Base-by-base conservation (phyloP, 2,113 vertebrate species). In the Thalassarche chlororhynchos region DNA sequence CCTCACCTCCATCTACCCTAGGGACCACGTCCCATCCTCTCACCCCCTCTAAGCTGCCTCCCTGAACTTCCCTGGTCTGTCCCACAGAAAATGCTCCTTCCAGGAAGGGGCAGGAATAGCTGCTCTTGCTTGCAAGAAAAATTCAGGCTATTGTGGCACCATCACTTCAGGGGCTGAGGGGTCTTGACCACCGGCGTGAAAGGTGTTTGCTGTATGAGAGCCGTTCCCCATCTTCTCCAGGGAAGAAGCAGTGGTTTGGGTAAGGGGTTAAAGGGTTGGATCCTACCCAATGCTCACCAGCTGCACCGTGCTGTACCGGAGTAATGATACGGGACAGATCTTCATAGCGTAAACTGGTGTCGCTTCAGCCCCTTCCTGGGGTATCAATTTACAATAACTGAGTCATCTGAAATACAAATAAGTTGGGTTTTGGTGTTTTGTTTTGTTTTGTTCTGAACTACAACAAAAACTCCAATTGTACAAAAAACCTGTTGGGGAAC, bases 351-450 rank as follows among this genome's bases (percentile, higher is more conserved):
- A 49, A 81, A 57, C 28, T 32, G 38, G 10, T 64, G 49, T n/a
- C 2, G 1, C 64, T 81, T 65, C 84, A 87, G 46, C 38, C 40
- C 25, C 54, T 57, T 86, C 34, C 40, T 64, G 32, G 14, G 7
- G 2, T 25, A n/a, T 51, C 40, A 44, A 3, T 72, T 68, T 55
- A 34, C 29, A 61, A 52, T 3, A 84, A 20, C 6, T 28, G 60
- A 52, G 44, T 38, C 3, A 31, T 34, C 14, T 29, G 16, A 84
- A 78, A 57, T 58, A 46, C 16, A 65, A 44, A 40, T 31, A 29
- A 32, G 23, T 47, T 70, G 2, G 46, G 11, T 1, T 19, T 80
- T 0, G 1, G 1, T 1, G 15, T 52, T 65, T 36, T 49, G 6
- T 16, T 24, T 81, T 29, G 15, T 34, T 72, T 65, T 28, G 4